Evolutionary conservation across 1,140 invertebrate species (phyloP), one percentile per base, ranked within the genome.

Genomic region (Apis cerana): DNA sequence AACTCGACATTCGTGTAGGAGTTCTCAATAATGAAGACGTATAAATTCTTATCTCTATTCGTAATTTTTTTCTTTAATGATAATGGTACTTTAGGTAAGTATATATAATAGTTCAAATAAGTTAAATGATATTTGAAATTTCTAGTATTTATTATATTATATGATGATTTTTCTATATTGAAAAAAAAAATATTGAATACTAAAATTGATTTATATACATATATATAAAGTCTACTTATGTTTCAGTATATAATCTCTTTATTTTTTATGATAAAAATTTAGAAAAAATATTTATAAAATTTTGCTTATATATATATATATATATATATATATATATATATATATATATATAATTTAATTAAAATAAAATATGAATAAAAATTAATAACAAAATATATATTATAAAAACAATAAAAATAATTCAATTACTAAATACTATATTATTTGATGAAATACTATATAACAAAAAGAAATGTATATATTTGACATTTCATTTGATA

Each of bases 81-180:
- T 33, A 48, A 79, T 54, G 21, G 50, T 17, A 50, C 48, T 79
- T 12, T 52, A 48, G 75, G 86, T 88, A 17, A 88, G 86, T 87
- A 64, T 17, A 15, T 64, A 33, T 54, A 23, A 54, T 43, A 69
- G 48, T 19, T 13, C 8, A 43, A 11, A 59, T 48, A n/a, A 21
- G 19, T 52, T 0, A 74, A 65, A 64, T 15, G 4, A 43, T 54
- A 43, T 13, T 27, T 19, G 17, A 13, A 64, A 48, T 23, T 67
- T 43, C 15, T 64, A 69, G n/a, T 21, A 69, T 69, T 17, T 21
- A 21, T 48, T 19, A 13, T 13, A 68, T 15, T 19, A 19, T 19
- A 19, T 5, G 27, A 33, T 65, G 3, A 64, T 15, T 13, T 64
- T 33, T 64, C 2, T 27, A 23, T 43, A 43, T 43, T 43, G 33